phyloP scores from a whole-genome alignment of 35 echinoderm and acorn worm species.

The Stichopus chloronotus region DNA sequence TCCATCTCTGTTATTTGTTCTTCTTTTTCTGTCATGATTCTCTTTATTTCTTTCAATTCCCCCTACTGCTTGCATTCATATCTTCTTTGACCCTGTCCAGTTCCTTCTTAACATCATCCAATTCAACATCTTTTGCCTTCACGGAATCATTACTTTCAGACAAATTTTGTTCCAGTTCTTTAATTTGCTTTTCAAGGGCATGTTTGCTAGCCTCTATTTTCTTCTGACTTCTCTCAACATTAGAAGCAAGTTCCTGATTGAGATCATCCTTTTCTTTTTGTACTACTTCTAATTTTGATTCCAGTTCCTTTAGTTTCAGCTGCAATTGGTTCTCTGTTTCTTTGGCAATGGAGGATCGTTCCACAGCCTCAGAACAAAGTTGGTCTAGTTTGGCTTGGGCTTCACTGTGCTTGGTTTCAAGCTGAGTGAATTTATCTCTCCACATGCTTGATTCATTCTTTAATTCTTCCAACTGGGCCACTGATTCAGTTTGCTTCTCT shows the following conservation, averaged over 20 bases:
- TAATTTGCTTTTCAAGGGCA: conserved; percentile 19
- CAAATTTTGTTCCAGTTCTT: conserved; percentile 16
- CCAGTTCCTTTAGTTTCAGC: conserved; percentile 14
- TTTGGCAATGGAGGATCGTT: neutral
- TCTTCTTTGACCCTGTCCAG: conserved; percentile 16
- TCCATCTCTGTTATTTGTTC: conserved; percentile 24
- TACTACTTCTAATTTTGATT: conserved; percentile 37
- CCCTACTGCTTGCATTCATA: conserved; percentile 19
- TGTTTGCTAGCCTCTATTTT: conserved; percentile 10
- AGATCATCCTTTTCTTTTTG: conserved; percentile 67
- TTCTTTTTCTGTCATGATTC: neutral
- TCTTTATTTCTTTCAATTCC: conserved; percentile 12
- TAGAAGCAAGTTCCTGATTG: neutral
- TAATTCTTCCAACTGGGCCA: neutral
- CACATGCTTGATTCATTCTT: neutral
- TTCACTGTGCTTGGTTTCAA: conserved; percentile 15
- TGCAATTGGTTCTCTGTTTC: conserved; percentile 12
- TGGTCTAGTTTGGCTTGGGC: conserved; percentile 13
- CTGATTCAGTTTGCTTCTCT: neutral
- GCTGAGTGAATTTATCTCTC: neutral
- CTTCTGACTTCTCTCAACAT: conserved; percentile 7
- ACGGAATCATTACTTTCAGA: neutral
- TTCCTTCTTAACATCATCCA: conserved; percentile 45
- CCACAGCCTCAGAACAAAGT: neutral
- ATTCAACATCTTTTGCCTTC: conserved; percentile 6